Evolutionary conservation across 2,797 vertebrate species (phyloP), one percentile per base, ranked within the genome.

Genomic region (Peromyscus attwateri): DNA sequence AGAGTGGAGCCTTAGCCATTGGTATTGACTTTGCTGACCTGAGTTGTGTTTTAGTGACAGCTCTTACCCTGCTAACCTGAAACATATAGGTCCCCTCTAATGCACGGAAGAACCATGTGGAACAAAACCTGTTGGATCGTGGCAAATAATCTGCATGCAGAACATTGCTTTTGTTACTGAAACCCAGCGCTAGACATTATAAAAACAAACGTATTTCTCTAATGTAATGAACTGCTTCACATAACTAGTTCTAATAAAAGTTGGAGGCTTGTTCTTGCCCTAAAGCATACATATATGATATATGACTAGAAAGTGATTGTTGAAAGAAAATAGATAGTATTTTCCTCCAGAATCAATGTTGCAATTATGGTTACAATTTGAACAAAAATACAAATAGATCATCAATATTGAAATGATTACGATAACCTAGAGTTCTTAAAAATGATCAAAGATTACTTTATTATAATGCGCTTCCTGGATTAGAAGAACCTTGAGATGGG

Each of bases 341-440:
- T 89, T 89, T 21, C 79, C 60, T 57, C 52, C 25, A n/a, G 49
- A 87, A 87, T 94, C 76, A 9, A 34, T 93, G 60, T 46, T 91
- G 37, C n/a, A 95, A 92, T 95, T 95, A 94, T 31, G 52, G 70
- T 27, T 95, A 66, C 43, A 87, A 23, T 95, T 89, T 96, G 79
- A 94, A 85, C 93, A 95, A 82, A 87, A 89, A 57, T 90, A 96
- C 93, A 95, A 80, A 93, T 49, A 84, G 91, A 29, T 62, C 57
- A 60, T 96, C 82, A 89, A 43, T 95, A 62, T 29, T 73, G 57
- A 89, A 96, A 75, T 1, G 37, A 73, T 66, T 79, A 43, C 49
- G n/a, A 29, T 60, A 52, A 55, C 34, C 16, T 23, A 5, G 21
- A n/a, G 14, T 79, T 92, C 93, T 95, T 93, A 82, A 88, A 97